Percentiles rank a stretch among this genome's conserved stretches.
These are phyloP conservation scores for Cephonodes hylas DNA, from an alignment of 2,888 invertebrate species.

Conservation along the genomic window DNA sequence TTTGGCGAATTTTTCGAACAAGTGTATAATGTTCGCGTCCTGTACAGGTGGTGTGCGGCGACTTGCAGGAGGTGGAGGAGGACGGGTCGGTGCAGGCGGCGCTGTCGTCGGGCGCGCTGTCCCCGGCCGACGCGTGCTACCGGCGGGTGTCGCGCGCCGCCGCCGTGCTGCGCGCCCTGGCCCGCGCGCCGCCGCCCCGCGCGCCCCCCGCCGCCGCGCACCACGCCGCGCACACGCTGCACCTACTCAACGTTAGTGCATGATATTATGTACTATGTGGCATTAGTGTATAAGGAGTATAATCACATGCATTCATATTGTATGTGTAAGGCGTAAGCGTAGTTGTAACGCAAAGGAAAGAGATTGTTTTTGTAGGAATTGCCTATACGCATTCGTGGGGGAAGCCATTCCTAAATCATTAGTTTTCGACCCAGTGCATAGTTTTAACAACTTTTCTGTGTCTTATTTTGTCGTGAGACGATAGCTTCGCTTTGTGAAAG, in stretches of 20 bases:
- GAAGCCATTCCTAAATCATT: too few relatives aligned
- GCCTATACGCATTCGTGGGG: too few relatives aligned
- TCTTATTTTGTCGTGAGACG: too few relatives aligned
- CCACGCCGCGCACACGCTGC: constrained; percentile 25
- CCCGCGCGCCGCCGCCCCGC: constrained; percentile 29
- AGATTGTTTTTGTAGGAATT: too few relatives aligned
- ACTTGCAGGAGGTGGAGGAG: constrained; percentile 35
- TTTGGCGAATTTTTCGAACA: too few relatives aligned
- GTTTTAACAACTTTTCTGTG: too few relatives aligned
- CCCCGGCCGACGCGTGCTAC: constrained; percentile 60
- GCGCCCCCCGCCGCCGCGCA: constrained; percentile 21
- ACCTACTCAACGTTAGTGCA: constrained; percentile 33
- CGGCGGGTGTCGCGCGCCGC: constrained; percentile 53
- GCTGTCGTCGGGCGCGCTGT: constrained; percentile 52
- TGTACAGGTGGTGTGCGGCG: constrained; percentile 47
- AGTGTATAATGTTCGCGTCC: neutral
- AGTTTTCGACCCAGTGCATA: too few relatives aligned
- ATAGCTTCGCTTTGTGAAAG: too few relatives aligned
- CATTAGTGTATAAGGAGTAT: too few relatives aligned
- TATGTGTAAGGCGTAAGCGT: too few relatives aligned
- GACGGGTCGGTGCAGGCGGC: constrained; percentile 47
- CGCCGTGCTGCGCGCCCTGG: constrained; percentile 48
- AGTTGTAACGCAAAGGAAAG: too few relatives aligned
- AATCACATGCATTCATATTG: too few relatives aligned
- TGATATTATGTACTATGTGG: neutral